Evolutionary conservation across 2,888 invertebrate genomes (phyloP).

Genomic region (Idaea aversata): DNA sequence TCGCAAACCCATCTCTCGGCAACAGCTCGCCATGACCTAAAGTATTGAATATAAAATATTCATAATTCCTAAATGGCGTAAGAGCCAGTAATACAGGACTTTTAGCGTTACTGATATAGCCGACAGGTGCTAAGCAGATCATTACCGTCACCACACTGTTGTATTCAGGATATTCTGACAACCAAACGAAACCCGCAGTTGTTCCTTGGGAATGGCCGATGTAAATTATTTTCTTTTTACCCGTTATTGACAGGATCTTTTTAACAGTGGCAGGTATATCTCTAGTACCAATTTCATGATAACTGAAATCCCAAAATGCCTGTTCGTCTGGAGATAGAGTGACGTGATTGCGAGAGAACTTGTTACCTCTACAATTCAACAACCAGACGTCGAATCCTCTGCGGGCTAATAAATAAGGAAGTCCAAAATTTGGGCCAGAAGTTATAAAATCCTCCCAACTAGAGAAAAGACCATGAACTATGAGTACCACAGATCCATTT

Average conservation of each 20-base stretch:
- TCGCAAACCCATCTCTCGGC: not conserved
- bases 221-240: constrained; percentile 51
- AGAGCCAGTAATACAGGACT: constrained; percentile 1
- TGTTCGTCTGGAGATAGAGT: constrained; percentile 43
- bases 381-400: constrained; percentile 88
- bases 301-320: constrained; percentile 57
- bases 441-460: constrained; percentile 13
- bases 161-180: constrained; percentile 56
- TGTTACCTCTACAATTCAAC: constrained; percentile 87
- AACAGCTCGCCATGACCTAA: not conserved
- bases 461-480: constrained; percentile 6
- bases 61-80: not conserved
- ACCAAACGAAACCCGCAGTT: constrained; percentile 56
- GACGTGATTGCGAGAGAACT: constrained; percentile 70
- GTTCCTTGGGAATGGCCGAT: constrained; percentile 68
- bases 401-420: constrained; percentile 76
- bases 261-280: constrained; percentile 54
- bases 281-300: constrained; percentile 56
- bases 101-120: constrained; percentile 6
- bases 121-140: constrained; percentile 74
- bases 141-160: constrained; percentile 75
- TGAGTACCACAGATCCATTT: not conserved
- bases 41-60: not conserved
- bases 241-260: constrained; percentile 40
- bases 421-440: constrained; percentile 9